phyloP scores from a whole-genome alignment of 2,113 vertebrate genomes.

The Syngnathus typhle region DNA sequence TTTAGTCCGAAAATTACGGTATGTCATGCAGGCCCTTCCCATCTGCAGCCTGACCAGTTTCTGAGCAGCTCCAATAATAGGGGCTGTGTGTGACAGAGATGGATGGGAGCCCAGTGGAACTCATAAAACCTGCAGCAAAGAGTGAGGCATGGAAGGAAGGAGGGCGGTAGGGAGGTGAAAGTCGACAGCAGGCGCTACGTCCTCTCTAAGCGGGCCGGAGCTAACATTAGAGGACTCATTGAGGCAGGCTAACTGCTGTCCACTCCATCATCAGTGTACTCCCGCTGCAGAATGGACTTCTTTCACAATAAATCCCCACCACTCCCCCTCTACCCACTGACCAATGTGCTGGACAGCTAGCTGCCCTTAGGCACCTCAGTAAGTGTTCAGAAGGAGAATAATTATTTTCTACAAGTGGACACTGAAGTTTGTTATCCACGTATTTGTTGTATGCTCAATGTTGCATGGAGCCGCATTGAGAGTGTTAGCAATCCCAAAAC shows the following conservation, averaged over 20 bases:
- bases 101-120: slow-evolving; percentile 77
- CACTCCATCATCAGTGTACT: slow-evolving; percentile 64
- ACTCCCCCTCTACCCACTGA: slow-evolving; percentile 2
- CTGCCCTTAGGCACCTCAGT: slow-evolving; percentile 27
- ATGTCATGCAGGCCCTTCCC: slow-evolving; percentile 71
- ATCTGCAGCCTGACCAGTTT: slow-evolving; percentile 69
- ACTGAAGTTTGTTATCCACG: slow-evolving; percentile 11
- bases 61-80: slow-evolving; percentile 72
- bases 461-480: slow-evolving; percentile 27
- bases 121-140: slow-evolving; percentile 74
- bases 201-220: slow-evolving; percentile 58
- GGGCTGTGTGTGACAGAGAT: slow-evolving; percentile 77
- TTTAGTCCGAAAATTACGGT: too few relatives aligned
- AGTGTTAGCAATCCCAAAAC: slow-evolving; percentile 29
- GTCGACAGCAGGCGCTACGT: slow-evolving; percentile 70
- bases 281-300: slow-evolving; percentile 32
- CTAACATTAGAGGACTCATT: slow-evolving; percentile 66
- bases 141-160: slow-evolving; percentile 45
- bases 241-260: slow-evolving; percentile 67
- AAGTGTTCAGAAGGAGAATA: slow-evolving; percentile 31
- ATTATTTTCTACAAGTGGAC: slow-evolving; percentile 20
- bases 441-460: neutral
- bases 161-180: slow-evolving; percentile 44
- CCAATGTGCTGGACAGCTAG: slow-evolving; percentile 47
- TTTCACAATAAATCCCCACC: slow-evolving; percentile 13